phyloP scores from a whole-genome alignment of 2,888 invertebrate genomes.

The Argyresthia goedartella region DNA sequence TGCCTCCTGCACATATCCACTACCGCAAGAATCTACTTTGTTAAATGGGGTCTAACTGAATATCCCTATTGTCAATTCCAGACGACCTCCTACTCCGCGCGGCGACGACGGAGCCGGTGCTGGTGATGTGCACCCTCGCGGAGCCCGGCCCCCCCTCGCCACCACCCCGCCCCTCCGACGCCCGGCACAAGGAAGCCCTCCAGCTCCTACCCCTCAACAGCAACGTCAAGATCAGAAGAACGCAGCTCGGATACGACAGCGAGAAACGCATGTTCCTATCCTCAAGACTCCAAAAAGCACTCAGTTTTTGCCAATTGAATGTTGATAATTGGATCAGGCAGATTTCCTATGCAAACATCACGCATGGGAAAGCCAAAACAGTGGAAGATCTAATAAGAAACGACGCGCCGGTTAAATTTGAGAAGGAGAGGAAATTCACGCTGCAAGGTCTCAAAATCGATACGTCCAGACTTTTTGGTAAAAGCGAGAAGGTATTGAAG shows the following conservation, averaged over 20 bases:
- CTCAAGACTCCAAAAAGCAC: slow-evolving; percentile 73
- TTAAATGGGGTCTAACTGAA: not conserved
- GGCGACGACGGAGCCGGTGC: slow-evolving; percentile 73
- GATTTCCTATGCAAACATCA: slow-evolving; percentile 64
- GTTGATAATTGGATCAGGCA: slow-evolving; percentile 75
- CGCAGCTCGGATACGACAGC: slow-evolving; percentile 73
- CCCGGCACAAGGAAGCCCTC: slow-evolving; percentile 65
- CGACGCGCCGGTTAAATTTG: slow-evolving; percentile 64
- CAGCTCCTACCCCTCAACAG: slow-evolving; percentile 59
- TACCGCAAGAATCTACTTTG: too few relatives aligned
- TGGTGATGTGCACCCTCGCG: slow-evolving; percentile 75
- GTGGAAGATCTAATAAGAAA: slow-evolving; percentile 69
- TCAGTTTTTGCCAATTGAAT: slow-evolving; percentile 75
- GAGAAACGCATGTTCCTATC: slow-evolving; percentile 75
- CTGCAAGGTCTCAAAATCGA: slow-evolving; percentile 64
- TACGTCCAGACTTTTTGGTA: slow-evolving; percentile 59
- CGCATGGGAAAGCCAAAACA: slow-evolving; percentile 49
- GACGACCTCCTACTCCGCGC: slow-evolving; percentile 72
- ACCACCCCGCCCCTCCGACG: slow-evolving; percentile 65
- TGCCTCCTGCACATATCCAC: too few relatives aligned
- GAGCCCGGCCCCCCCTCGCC: slow-evolving; percentile 59
- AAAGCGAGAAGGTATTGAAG: slow-evolving; percentile 63
- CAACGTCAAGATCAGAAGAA: slow-evolving; percentile 54
- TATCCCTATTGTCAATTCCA: slow-evolving; percentile 24
- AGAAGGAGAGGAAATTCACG: slow-evolving; percentile 64